These are phyloP conservation scores for Takifugu rubripes DNA, from an alignment of 2,797 vertebrate genomes.

Conservation along the genomic window DNA sequence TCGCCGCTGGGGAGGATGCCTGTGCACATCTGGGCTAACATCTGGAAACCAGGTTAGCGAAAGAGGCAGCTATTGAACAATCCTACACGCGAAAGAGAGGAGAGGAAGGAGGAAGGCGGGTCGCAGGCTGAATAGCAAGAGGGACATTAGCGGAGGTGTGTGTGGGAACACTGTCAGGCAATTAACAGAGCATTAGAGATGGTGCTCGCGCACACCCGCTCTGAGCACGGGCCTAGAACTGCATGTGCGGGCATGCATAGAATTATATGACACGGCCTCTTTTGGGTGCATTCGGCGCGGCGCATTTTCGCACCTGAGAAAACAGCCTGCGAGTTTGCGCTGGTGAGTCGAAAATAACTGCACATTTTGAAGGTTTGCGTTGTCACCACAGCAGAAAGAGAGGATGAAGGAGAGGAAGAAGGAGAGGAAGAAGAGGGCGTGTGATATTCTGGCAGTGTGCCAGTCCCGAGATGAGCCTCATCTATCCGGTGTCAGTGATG, in stretches of 20 bases:
- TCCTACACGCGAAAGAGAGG: conserved; percentile 28
- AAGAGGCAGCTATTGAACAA: conserved; percentile 78
- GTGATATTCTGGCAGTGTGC: conserved; percentile 70
- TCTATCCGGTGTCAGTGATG: conserved; percentile 97
- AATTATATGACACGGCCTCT: background rate
- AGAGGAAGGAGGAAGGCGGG: conserved; percentile 70
- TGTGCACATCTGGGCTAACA: background rate
- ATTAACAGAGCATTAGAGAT: conserved; percentile 87
- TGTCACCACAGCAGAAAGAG: background rate
- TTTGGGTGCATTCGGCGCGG: background rate
- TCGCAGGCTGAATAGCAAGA: conserved; percentile 95
- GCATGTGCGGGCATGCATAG: background rate
- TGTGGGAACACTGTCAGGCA: conserved; percentile 92
- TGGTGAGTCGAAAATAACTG: background rate
- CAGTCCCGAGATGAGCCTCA: conserved; percentile 95
- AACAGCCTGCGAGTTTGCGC: background rate
- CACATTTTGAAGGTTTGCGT: background rate
- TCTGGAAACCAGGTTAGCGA: conserved; percentile 80
- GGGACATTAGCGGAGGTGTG: conserved; percentile 96
- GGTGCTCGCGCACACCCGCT: conserved; percentile 18
- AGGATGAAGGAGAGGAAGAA: conserved; percentile 1
- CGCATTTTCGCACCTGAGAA: background rate
- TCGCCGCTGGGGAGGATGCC: too few species aligned
- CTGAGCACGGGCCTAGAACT: background rate
- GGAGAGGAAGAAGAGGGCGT: background rate